A percentile compares a stretch with the other conserved stretches of the same genome.
Evolutionary conservation across 2,797 vertebrate species (phyloP).

Genomic region (Poecilia gillii): DNA sequence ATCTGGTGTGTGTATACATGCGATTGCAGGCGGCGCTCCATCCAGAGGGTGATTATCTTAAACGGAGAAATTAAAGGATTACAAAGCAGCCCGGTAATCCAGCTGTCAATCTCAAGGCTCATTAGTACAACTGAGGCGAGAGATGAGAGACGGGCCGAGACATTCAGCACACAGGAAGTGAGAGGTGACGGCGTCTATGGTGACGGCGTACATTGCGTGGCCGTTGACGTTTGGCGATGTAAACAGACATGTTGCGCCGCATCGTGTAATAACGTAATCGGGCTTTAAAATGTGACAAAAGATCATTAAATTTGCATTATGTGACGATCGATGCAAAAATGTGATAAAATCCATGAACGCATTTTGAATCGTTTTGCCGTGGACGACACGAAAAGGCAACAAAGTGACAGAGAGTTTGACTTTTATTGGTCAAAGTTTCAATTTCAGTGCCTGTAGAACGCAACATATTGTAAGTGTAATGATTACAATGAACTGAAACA

Average conservation of each 20-base stretch:
- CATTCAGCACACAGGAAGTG: constrained; percentile 22
- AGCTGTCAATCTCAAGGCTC: constrained; percentile 80
- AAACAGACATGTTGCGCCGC: constrained; percentile 9
- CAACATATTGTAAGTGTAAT: too few relatives aligned
- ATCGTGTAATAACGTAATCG: too few relatives aligned
- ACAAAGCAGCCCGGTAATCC: constrained; percentile 77
- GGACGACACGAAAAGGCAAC: too few relatives aligned
- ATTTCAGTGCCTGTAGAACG: too few relatives aligned
- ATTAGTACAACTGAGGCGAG: constrained; percentile 71
- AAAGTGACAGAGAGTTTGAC: too few relatives aligned
- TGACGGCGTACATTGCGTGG: constrained; percentile 5
- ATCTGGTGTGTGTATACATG: constrained; percentile 33
- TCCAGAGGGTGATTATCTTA: constrained; percentile 79
- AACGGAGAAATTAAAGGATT: constrained; percentile 86
- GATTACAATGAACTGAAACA: too few relatives aligned
- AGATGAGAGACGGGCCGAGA: constrained; percentile 35
- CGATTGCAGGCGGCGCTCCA: constrained; percentile 52
- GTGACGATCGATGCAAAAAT: too few relatives aligned
- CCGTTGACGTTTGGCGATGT: constrained; percentile 28
- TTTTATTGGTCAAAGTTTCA: too few relatives aligned
- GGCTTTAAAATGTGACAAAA: too few relatives aligned
- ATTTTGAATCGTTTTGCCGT: too few relatives aligned
- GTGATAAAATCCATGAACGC: too few relatives aligned
- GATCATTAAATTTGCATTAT: too few relatives aligned
- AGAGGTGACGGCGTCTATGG: constrained; percentile 21